phyloP scores from a whole-genome alignment of 2,797 vertebrate genomes.

The Amniataba percoides region DNA sequence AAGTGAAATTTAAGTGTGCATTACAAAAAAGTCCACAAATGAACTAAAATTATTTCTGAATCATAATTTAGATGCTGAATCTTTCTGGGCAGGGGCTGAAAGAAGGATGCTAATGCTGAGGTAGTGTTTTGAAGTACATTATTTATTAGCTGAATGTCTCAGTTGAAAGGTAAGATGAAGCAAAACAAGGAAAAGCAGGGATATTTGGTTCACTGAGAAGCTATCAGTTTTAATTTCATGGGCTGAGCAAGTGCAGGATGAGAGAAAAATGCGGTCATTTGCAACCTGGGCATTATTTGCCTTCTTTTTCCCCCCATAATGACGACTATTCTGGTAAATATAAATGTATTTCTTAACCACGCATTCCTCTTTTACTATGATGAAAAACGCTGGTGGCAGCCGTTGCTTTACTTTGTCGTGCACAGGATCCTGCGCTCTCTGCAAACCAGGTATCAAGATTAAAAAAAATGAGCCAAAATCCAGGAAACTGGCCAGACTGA shows the following conservation, averaged over 20 bases:
- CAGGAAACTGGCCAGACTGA: constrained; percentile 30
- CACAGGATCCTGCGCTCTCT: not conserved
- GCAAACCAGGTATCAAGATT: constrained; percentile 8
- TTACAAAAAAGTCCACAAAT: not conserved
- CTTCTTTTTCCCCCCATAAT: not conserved
- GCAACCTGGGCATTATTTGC: not conserved
- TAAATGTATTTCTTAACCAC: not conserved
- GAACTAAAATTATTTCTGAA: not conserved
- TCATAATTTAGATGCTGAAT: not conserved
- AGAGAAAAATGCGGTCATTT: not conserved
- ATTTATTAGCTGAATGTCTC: not conserved
- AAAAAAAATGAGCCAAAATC: constrained; percentile 18
- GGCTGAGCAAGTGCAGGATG: not conserved
- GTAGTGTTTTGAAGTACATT: not conserved
- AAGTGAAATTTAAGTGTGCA: not conserved
- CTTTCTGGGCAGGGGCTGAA: not conserved
- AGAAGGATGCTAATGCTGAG: no score
- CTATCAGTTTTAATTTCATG: not conserved
- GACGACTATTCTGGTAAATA: not conserved
- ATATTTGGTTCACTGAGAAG: no score
- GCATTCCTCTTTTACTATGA: not conserved
- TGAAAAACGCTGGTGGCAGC: not conserved
- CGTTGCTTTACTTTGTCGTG: not conserved
- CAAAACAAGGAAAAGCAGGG: not conserved
- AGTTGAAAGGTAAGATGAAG: no score